Evolutionary conservation across 2,113 vertebrate genomes (phyloP).

Genomic region (Pica pica): DNA sequence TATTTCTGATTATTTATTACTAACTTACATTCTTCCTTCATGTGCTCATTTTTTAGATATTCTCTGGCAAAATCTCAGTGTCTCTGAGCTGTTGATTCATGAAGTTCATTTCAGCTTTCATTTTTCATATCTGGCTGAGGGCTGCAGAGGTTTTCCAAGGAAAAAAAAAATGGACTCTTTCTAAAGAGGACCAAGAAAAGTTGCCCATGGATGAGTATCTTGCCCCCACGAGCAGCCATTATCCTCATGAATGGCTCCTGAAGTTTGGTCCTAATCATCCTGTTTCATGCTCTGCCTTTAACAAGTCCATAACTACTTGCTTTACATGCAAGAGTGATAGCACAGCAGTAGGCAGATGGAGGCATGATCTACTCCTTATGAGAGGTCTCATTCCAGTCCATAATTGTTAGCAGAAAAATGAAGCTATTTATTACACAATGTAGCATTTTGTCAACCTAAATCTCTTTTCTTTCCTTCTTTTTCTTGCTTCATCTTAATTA

Average conservation of each 20-base stretch:
- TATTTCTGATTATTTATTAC: constrained; percentile 16
- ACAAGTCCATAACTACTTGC: not conserved
- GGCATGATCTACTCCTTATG: constrained; percentile 10
- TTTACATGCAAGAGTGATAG: not conserved
- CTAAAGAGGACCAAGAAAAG: not conserved
- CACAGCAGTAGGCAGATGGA: constrained; percentile 38
- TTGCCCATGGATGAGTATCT: not conserved
- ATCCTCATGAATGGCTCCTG: not conserved
- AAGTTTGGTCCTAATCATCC: not conserved
- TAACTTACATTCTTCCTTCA: not conserved
- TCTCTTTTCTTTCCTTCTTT: not conserved
- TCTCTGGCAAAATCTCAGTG: not conserved
- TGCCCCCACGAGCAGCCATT: not conserved
- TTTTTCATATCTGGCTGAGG: not conserved
- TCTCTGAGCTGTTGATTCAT: not conserved
- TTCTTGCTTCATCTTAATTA: constrained; percentile 4
- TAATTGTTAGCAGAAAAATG: constrained; percentile 24
- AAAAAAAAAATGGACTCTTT: not conserved
- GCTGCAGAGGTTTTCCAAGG: not conserved
- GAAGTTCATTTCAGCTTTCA: not conserved
- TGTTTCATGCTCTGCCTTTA: not conserved
- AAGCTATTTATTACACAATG: constrained; percentile 5
- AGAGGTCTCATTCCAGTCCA: constrained; percentile 21
- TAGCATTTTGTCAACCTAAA: constrained; percentile 4
- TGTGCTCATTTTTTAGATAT: not conserved